Evolutionary conservation across 2,888 invertebrate species (phyloP), one percentile per base, ranked within the genome.

Genomic region (Heliconius ismenius): DNA sequence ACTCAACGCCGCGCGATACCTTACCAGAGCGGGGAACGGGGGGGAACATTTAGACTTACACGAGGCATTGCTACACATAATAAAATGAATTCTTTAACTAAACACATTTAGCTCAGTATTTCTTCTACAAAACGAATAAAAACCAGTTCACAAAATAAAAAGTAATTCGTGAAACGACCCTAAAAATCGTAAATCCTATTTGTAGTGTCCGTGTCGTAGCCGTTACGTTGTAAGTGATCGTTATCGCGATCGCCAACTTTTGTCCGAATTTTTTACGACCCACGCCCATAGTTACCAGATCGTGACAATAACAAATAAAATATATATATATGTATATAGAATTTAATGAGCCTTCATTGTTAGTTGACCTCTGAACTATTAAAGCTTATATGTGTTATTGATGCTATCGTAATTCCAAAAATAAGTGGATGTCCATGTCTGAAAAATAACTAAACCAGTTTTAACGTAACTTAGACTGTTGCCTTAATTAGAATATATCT

Each of bases 171-270:
- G 43, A 26, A 60, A 63, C 62, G 36, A 32, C 58, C 69, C 49
- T 69, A 69, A 58, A 72, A 80, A 79, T 79, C 77, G 76, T 79
- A 79, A 79, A 81, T 79, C 78, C 70, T 73, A 75, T 80, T 80
- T 79, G 79, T 79, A 78, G 78, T 79, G 76, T 80, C 79, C 80
- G 80, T 67, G 67, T 76, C 75, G 82, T 79, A 73, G 75, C 75
- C 79, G 80, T 78, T 75, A 78, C 76, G 80, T 74, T 78, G 78
- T 79, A 78, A 79, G 74, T 64, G 77, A 75, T 79, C 79, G 81
- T 81, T 82, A 80, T 81, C 78, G 79, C 75, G 78, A 79, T 80
- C 78, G 78, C 78, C 69, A 73, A 79, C 79, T 80, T 80, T 70
- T 72, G 79, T 81, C 77, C 79, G 77, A 78, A 69, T 80, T 76